These are phyloP conservation scores for Sitophilus oryzae DNA, from an alignment of 1,140 invertebrate genomes.

Conservation along the genomic window DNA sequence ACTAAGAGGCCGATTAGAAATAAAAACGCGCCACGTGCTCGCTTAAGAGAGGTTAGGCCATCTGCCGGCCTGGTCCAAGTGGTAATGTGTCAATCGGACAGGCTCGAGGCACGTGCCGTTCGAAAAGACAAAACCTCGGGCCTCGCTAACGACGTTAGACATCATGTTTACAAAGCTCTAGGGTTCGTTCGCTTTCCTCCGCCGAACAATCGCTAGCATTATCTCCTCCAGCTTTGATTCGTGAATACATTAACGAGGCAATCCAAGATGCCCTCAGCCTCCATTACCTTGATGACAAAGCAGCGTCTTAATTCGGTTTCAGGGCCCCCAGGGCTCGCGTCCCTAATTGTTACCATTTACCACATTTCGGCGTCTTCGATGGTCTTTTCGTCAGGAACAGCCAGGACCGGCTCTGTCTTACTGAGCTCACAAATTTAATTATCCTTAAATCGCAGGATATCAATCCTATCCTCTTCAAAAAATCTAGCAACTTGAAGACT, in stretches of 20 bases:
- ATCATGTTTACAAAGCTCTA: neutral
- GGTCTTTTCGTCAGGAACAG: neutral
- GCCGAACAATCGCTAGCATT: neutral
- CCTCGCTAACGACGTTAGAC: neutral
- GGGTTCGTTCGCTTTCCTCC: neutral
- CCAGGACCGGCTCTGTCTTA: no score
- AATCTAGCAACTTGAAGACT: no score
- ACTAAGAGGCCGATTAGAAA: neutral
- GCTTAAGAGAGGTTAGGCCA: neutral
- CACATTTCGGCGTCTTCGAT: constrained; percentile 1
- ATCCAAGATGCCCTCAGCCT: constrained; percentile 10
- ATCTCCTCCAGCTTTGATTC: neutral
- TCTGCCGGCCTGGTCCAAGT: neutral
- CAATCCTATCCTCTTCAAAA: no score
- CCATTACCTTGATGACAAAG: constrained; percentile 20
- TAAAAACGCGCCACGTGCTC: neutral
- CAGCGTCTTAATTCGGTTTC: constrained; percentile 13
- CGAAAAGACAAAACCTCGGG: neutral
- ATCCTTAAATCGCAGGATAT: no score
- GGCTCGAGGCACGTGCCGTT: neutral
- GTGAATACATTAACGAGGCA: constrained; percentile 2
- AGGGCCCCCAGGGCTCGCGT: neutral
- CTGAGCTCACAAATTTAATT: no score
- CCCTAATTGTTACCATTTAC: constrained; percentile 14
- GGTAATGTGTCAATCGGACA: neutral